Percentiles rank a stretch among this genome's conserved stretches.
These are phyloP conservation scores for Linyphia triangularis DNA, from an alignment of 2,888 invertebrate species.

Conservation along the genomic window DNA sequence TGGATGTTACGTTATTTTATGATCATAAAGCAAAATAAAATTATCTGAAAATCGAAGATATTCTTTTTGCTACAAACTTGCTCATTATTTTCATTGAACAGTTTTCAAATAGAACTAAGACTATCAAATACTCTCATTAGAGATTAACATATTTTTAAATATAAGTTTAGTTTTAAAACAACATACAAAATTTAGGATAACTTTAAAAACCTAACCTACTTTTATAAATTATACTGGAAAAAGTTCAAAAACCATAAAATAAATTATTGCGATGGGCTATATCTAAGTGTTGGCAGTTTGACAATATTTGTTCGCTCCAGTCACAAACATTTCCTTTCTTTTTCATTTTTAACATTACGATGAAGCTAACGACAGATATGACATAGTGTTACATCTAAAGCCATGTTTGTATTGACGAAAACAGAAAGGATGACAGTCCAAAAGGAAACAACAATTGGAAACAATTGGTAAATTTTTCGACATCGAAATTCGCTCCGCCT, in stretches of 20 bases:
- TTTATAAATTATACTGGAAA: neutral
- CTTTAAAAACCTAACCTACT: too few relatives aligned
- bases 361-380: constrained; percentile 35
- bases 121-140: too few relatives aligned
- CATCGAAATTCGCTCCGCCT: neutral
- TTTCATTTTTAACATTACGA: constrained; percentile 30
- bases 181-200: too few relatives aligned
- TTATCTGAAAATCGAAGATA: too few relatives aligned
- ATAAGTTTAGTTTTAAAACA: too few relatives aligned
- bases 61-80: too few relatives aligned
- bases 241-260: neutral
- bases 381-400: constrained; percentile 21
- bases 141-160: too few relatives aligned
- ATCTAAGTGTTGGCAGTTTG: constrained; percentile 20
- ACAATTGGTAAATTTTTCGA: constrained; percentile 37
- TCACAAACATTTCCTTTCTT: constrained; percentile 2
- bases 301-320: constrained; percentile 40
- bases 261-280: neutral
- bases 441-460: constrained; percentile 41
- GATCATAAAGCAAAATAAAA: too few relatives aligned
- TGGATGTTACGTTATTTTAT: too few relatives aligned
- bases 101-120: too few relatives aligned
- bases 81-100: too few relatives aligned
- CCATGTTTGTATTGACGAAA: constrained; percentile 14
- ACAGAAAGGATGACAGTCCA: neutral